Evolutionary conservation across 2,797 vertebrate genomes (phyloP), one percentile per base, ranked within the genome.

Genomic region (Sibirionetta formosa): DNA sequence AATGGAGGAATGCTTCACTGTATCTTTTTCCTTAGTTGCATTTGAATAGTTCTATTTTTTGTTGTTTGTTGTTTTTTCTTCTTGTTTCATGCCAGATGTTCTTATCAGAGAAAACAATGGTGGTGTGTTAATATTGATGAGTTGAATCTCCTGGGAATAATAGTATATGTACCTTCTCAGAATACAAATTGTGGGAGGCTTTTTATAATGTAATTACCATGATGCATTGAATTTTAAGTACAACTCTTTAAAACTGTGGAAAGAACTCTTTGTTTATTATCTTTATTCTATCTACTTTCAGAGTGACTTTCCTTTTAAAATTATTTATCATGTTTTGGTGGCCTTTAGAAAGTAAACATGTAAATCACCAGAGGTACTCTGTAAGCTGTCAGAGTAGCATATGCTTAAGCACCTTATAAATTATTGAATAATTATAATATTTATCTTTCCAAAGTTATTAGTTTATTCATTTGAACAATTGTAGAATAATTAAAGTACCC

Each of bases 41-140:
- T 73, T 89, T 94, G 70, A 88, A 91, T 72, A 46, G 22, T 82
- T 29, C 14, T 89, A 2, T 63, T 84, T 93, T 93, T 93, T 93
- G 48, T 86, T 93, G 42, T 42, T 42, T 46, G 42, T 46, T 46
- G 19, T 46, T 94, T 86, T 89, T 96, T 91, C 86, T 35, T 96
- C 86, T 83, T 89, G 73, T 96, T 95, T 96, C 27, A 19, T 91
- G 75, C 77, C 89, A 93, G 96, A 92, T 82, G 70, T 93, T 95
- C 94, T 97, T 91, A 80, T 72, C 63, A 31, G 69, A 15, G 17
- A 61, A 88, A 93, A 97, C 95, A 96, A 97, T 93, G 79, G 85
- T 76, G 58, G 31, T 65, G 12, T 88, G 66, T 96, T 97, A 98
- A 98, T 98, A 98, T 98, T 96, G 95, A 98, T 98, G 97, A 98